Evolutionary conservation across 2,797 vertebrate genomes (phyloP).

Genomic region (Selene dorsalis): DNA sequence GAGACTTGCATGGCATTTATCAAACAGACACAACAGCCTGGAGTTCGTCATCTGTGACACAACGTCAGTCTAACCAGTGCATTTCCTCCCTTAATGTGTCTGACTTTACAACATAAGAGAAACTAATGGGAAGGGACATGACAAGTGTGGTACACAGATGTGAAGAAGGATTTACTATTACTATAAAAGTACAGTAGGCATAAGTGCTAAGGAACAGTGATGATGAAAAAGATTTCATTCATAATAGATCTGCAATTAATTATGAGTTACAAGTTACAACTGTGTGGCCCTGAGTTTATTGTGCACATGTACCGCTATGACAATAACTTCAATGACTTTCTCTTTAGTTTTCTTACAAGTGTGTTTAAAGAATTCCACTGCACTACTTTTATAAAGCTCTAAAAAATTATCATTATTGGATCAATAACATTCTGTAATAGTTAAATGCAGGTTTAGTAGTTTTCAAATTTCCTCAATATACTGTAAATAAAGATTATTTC

Average conservation of each 20-base stretch:
- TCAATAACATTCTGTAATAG: neutral
- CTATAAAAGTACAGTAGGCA: neutral
- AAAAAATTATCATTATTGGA: neutral
- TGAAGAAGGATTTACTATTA: constrained; percentile 16
- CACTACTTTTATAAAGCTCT: neutral
- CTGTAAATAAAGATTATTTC: constrained; percentile 23
- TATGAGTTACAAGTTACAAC: constrained; percentile 11
- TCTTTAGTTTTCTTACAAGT: neutral
- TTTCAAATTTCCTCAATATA: neutral
- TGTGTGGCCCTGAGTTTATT: neutral
- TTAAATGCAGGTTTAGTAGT: neutral
- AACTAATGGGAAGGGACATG: constrained; percentile 5
- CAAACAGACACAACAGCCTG: neutral
- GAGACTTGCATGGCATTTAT: constrained; percentile 10
- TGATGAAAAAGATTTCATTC: constrained; percentile 10
- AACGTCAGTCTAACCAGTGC: neutral
- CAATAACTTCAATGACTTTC: neutral
- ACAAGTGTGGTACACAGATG: constrained; percentile 15
- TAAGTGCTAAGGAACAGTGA: neutral
- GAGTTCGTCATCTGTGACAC: neutral
- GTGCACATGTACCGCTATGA: neutral
- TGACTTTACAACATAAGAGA: constrained; percentile 1
- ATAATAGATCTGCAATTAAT: constrained; percentile 15
- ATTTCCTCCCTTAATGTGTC: neutral
- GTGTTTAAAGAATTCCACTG: neutral